Conservation (phyloP, 2,797 vertebrate genomes). For the Varecia variegata region DNA sequence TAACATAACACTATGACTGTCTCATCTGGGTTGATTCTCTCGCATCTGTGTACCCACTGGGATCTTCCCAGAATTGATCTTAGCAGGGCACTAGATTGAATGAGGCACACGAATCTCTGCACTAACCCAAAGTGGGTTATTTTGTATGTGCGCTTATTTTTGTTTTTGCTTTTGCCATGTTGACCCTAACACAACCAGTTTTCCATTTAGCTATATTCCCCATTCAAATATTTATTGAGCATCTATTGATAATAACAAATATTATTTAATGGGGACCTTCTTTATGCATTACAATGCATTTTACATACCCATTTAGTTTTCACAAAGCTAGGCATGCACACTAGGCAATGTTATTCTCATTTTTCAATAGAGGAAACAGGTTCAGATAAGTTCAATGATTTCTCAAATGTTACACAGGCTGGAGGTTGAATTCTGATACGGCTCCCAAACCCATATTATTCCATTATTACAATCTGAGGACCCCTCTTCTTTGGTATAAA, state of each 20-base stretch:
- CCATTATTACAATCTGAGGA: neutral
- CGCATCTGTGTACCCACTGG: neutral
- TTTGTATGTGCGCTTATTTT: neutral
- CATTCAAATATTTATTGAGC: neutral
- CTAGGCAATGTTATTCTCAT: neutral
- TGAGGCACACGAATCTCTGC: neutral
- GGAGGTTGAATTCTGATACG: neutral
- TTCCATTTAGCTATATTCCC: neutral
- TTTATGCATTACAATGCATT: neutral
- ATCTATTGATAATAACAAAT: neutral
- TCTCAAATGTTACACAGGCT: neutral
- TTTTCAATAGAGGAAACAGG: slow-evolving; percentile 16
- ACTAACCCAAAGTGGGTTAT: neutral
- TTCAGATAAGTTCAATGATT: neutral
- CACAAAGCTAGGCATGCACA: neutral
- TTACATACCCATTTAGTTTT: neutral
- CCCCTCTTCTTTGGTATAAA: neutral
- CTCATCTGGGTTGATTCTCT: neutral
- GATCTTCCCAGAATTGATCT: neutral
- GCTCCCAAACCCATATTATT: neutral
- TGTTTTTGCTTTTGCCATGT: slow-evolving; percentile 10
- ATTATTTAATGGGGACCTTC: neutral
- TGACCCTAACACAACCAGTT: neutral
- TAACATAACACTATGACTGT: neutral
- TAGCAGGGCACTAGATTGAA: neutral